Base-by-base conservation (phyloP, 2,797 vertebrate genomes). In the Novumbra hubbsi region DNA sequence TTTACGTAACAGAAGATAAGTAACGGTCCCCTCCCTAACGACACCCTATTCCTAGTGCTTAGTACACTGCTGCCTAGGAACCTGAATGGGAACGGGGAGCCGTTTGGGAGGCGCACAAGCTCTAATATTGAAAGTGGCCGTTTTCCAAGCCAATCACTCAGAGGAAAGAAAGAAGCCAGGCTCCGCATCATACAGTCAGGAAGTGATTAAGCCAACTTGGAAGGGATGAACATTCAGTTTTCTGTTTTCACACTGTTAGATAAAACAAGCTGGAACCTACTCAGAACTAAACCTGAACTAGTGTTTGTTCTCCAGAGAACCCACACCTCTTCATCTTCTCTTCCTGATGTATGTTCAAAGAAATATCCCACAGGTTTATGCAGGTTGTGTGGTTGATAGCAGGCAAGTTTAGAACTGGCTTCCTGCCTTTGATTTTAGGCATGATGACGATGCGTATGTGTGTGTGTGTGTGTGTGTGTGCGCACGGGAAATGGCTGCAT, bases 111-210 rank as follows among this genome's bases (percentile, higher is more conserved):
- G 11, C 0, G 14, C 5, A 0, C 11, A 27, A 60, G 55, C 55
- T 24, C 4, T 60, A 60, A 24, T 41, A 79, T 74, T 15, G 78
- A 69, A 70, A 41, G 69, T 87, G 85, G 87, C 80, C 4, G 5
- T 0, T 34, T 50, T 73, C 86, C 86, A 86, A 90, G 80, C 84
- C 81, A 87, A 88, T 89, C 88, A 84, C 76, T 72, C 71, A 73
- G 77, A n/a, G 32, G n/a, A 55, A 19, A 30, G 34, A 38, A 27
- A 69, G 68, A 49, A 48, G 41, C 67, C 21, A 41, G 60, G 75
- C 81, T 87, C 84, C 78, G 78, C 76, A 49, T 84, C 84, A 83
- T 86, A 84, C 85, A 83, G 83, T 80, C 78, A 77, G 77, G 72
- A 71, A 70, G 60, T 65, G 75, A 91, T 86, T 86, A 86, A 84